Evolutionary conservation across 2,888 invertebrate genomes (phyloP).

Genomic region (Callimorpha dominula): DNA sequence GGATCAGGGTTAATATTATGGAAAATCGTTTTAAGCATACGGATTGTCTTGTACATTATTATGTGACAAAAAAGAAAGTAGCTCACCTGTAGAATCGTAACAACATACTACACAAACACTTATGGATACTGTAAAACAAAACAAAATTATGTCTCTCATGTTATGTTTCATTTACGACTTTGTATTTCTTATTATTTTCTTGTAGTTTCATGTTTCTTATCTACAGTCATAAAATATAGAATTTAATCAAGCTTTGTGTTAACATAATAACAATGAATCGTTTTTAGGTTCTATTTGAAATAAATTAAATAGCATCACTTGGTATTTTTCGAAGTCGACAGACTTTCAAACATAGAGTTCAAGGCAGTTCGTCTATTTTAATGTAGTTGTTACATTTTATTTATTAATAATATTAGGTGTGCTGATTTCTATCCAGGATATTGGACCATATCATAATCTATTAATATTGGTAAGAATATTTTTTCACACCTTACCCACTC

Average conservation of each 20-base stretch:
- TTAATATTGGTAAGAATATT: no score
- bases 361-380: background rate
- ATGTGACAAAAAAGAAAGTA: background rate
- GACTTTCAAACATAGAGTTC: background rate
- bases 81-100: background rate
- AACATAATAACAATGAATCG: background rate
- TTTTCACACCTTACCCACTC: no score
- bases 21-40: background rate
- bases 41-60: background rate
- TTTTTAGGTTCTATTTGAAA: slow-evolving; percentile 1
- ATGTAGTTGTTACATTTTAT: no score
- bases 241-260: slow-evolving; percentile 37
- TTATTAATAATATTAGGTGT: no score
- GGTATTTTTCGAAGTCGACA: background rate
- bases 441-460: no score
- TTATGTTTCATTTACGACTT: background rate
- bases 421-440: no score
- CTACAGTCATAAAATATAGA: slow-evolving; percentile 30
- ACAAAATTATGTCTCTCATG: slow-evolving; percentile 24
- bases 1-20: background rate
- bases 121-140: slow-evolving; percentile 11
- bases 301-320: background rate
- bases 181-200: background rate
- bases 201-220: slow-evolving; percentile 25
- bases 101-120: background rate